Percentiles rank a stretch among this genome's conserved stretches.
Conservation (phyloP, 2,888 invertebrate genomes). For the Drosophila mettleri region DNA sequence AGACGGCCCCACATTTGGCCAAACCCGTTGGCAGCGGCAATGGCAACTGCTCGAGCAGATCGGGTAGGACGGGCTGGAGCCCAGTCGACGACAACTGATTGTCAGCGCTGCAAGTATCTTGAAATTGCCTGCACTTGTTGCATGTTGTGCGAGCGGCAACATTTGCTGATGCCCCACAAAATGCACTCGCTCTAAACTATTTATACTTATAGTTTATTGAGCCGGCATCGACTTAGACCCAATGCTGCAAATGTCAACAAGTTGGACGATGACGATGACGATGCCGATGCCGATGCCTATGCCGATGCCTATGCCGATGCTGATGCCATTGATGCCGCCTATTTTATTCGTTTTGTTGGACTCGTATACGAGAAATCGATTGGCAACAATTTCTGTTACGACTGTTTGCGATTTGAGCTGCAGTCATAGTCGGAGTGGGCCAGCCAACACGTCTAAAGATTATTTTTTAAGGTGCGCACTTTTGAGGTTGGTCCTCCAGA, state of each 20-base stretch:
- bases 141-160: slow-evolving; percentile 41
- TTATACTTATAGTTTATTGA: slow-evolving; percentile 77
- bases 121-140: slow-evolving; percentile 71
- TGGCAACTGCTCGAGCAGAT: slow-evolving; percentile 8
- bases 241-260: slow-evolving; percentile 78
- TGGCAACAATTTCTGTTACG: slow-evolving; percentile 72
- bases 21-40: slow-evolving; percentile 44
- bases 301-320: slow-evolving; percentile 57
- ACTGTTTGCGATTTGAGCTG: slow-evolving; percentile 59
- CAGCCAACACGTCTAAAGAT: slow-evolving; percentile 76
- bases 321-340: slow-evolving; percentile 67
- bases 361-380: slow-evolving; percentile 69
- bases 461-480: slow-evolving; percentile 81
- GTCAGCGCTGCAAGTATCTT: slow-evolving; percentile 53
- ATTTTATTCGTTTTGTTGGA: slow-evolving; percentile 58
- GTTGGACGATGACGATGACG: slow-evolving; percentile 53
- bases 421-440: slow-evolving; percentile 56
- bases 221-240: slow-evolving; percentile 45
- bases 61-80: slow-evolving; percentile 11
- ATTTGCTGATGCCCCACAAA: slow-evolving; percentile 64
- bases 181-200: slow-evolving; percentile 65
- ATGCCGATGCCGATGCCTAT: slow-evolving; percentile 42
- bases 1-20: slow-evolving; percentile 44
- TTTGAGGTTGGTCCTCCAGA: slow-evolving; percentile 81
- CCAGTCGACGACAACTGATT: slow-evolving; percentile 57